A percentile compares a stretch with the other conserved stretches of the same genome.
Conservation (phyloP, 1,140 invertebrate species). For the Penaeus vannamei region DNA sequence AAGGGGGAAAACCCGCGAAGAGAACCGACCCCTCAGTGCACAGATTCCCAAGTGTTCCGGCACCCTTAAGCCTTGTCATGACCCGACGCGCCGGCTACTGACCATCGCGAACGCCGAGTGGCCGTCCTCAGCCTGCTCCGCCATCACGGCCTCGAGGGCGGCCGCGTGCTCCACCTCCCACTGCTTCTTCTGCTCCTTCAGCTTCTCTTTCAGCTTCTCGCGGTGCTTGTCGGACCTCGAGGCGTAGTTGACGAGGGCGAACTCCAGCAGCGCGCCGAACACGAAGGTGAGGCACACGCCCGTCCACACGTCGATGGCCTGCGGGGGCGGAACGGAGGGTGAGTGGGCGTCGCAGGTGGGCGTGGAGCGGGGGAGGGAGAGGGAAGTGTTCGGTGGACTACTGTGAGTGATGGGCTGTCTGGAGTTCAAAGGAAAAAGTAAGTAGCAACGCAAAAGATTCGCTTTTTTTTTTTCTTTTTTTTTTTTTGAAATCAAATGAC, state of each 20-base stretch:
- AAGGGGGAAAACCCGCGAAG: no score
- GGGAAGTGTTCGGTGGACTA: no score
- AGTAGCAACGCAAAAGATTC: no score
- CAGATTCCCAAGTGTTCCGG: background rate
- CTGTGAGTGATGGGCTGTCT: no score
- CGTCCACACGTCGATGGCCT: conserved; percentile 79
- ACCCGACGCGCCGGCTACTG: background rate
- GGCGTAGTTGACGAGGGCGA: conserved; percentile 77
- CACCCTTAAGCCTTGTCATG: background rate
- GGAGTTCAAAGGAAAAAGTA: no score
- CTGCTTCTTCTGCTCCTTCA: conserved; percentile 82
- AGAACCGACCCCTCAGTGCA: no score
- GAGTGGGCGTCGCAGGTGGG: background rate
- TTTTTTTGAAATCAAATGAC: no score
- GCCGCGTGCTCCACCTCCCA: conserved; percentile 76
- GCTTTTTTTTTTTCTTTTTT: no score
- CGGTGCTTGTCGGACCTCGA: conserved; percentile 73
- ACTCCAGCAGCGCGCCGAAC: conserved; percentile 76
- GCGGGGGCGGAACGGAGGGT: conserved; percentile 20
- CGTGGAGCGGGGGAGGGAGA: background rate
- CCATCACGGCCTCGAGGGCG: conserved; percentile 83
- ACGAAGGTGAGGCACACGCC: conserved; percentile 77
- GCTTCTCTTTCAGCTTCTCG: conserved; percentile 80
- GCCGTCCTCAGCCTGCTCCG: conserved; percentile 81
- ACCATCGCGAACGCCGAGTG: conserved; percentile 90